Conservation (phyloP, 2,888 invertebrate genomes). For the Cyclophora albipunctata region DNA sequence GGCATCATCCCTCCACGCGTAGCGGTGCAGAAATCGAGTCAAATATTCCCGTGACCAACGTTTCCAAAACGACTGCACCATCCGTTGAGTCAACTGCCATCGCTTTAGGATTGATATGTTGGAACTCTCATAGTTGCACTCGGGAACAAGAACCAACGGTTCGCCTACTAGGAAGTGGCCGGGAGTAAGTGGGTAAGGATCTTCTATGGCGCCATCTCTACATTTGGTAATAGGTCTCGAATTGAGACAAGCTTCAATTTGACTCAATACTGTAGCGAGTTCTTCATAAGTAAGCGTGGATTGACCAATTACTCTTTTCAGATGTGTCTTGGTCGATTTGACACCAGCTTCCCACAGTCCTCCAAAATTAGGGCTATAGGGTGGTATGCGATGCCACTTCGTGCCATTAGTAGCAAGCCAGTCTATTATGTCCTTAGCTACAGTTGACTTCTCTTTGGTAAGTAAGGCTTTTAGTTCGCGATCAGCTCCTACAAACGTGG, state of each 20-base stretch:
- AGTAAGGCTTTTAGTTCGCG: neutral
- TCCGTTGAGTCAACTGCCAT: neutral
- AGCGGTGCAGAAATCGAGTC: neutral
- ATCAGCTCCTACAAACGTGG: slow-evolving; percentile 16
- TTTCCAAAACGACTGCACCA: neutral
- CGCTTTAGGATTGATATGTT: neutral
- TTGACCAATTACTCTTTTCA: no score
- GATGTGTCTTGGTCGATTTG: no score
- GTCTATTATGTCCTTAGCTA: no score
- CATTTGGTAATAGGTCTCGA: no score
- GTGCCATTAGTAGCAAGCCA: no score
- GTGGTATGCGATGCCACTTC: no score
- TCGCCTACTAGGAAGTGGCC: neutral
- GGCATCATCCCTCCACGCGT: neutral
- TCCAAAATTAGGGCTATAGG: no score
- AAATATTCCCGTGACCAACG: slow-evolving; percentile 12
- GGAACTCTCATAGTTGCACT: neutral
- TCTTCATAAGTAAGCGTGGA: no score
- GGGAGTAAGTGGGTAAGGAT: neutral
- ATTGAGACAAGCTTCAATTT: no score
- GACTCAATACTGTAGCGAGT: no score
- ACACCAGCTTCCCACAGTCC: no score
- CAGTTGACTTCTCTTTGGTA: neutral
- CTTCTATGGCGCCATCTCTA: no score
- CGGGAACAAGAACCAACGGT: neutral